A percentile compares a stretch with the other conserved stretches of the same genome.
Conservation (phyloP, 2,113 vertebrate genomes). For the Archilochus colubris region DNA sequence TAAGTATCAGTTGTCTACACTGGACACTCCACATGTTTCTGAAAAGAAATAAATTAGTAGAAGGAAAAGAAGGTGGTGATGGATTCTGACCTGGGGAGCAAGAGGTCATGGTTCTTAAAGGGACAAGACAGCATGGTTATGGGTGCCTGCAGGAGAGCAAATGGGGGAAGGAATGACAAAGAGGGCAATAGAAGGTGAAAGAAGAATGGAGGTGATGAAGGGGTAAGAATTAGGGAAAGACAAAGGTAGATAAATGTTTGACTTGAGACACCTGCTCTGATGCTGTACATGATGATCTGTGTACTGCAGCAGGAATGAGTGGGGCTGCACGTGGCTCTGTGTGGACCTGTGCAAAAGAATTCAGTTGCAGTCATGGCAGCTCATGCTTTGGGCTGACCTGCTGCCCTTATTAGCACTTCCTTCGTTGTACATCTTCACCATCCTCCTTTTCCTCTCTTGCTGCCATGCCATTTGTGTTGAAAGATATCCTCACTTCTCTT, state of each 20-base stretch:
- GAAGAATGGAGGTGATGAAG: background rate
- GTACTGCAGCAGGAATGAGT: background rate
- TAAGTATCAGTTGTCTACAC: background rate
- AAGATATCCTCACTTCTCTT: background rate
- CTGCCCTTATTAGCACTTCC: background rate
- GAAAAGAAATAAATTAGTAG: background rate
- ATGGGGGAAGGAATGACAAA: background rate
- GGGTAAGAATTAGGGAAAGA: background rate
- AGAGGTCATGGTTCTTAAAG: accelerated
- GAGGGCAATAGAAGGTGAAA: background rate
- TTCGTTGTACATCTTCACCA: background rate
- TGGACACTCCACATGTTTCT: background rate
- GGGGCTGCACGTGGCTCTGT: background rate
- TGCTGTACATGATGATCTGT: too few species aligned
- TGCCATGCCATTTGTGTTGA: background rate
- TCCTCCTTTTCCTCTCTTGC: background rate
- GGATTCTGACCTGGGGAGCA: background rate
- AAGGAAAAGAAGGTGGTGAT: background rate
- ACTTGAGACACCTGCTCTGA: too few species aligned
- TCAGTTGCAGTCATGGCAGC: background rate
- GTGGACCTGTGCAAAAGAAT: background rate
- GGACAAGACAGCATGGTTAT: background rate
- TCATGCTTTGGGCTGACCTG: background rate
- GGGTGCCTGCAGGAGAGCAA: background rate
- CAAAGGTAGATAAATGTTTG: accelerated